Base-by-base conservation (phyloP, 2,888 invertebrate species). In the Tetanocera ferruginea region DNA sequence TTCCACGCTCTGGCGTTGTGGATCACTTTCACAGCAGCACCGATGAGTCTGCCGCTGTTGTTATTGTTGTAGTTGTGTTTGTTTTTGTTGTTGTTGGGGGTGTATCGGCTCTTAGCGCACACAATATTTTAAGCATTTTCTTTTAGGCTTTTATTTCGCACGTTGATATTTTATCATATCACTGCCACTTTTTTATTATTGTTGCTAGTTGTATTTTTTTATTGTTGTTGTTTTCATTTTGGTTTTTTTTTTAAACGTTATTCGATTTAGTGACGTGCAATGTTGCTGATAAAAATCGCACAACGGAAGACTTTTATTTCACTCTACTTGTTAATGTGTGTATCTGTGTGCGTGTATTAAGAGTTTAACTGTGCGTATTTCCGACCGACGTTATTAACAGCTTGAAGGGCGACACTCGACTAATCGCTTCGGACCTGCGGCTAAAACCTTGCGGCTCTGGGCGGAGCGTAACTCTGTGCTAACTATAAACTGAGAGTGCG, bases 391-490 rank as follows among this genome's bases (percentile, higher is more conserved):
- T 81, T 82, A 78, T 80, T 80, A 76, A 81, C 83, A 81, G 86
- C 85, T 87, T 81, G 83, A 86, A 85, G 87, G 86, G 83, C 86
- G 83, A 79, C 84, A 80, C 83, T 84, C 83, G 83, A 87, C 87
- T 87, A 84, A 85, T 80, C 80, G 78, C 77, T 70, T 82, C 85
- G 83, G 83, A 86, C 87, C 87, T 87, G 86, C 86, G 87, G 89
- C 87, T 83, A 81, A 83, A 85, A 84, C 87, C 89, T 88, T 84
- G 85, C 85, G 87, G 89, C 89, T 82, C 79, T 82, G 82, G 82
- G 82, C 82, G 82, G 82, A 82, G 82, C 82, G 79, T 81, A 14
- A 28, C 25, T 28, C 78, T 78, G 80, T 78, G 19, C 34, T 77
- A 76, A 79, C 81, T 77, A 43, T 76, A 71, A 25, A 73, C 78